Evolutionary conservation across 2,888 invertebrate species (phyloP).

Genomic region (Zootermopsis nevadensis): DNA sequence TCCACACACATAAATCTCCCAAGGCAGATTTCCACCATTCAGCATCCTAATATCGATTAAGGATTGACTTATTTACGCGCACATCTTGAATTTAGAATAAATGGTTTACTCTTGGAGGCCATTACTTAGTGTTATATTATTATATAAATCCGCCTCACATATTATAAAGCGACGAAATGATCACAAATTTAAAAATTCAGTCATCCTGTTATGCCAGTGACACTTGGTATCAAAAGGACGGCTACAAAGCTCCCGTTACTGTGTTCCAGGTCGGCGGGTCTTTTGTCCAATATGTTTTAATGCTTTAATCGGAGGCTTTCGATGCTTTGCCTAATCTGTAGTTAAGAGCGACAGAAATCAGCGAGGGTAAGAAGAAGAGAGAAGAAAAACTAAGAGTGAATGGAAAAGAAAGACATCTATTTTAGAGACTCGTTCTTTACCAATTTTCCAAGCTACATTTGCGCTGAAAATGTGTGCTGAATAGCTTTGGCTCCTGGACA

Average conservation of each 20-base stretch:
- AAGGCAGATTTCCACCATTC: slow-evolving; percentile 26
- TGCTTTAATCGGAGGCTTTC: slow-evolving; percentile 43
- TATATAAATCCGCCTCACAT: not conserved
- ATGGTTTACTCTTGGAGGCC: not conserved
- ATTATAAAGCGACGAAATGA: not conserved
- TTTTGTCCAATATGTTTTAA: slow-evolving; percentile 50
- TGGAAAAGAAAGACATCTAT: slow-evolving; percentile 45
- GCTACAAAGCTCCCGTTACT: slow-evolving; percentile 40
- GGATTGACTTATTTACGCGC: slow-evolving; percentile 22
- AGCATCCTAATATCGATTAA: slow-evolving; percentile 13
- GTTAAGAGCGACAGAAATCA: not conserved
- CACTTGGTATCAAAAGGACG: not conserved
- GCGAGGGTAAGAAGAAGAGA: slow-evolving; percentile 6
- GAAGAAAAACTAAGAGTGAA: slow-evolving; percentile 18
- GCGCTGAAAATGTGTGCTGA: slow-evolving; percentile 58
- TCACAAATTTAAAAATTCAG: slow-evolving; percentile 28
- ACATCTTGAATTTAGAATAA: not conserved
- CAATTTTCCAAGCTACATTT: slow-evolving; percentile 66
- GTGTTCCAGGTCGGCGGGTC: slow-evolving; percentile 39
- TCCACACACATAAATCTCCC: not conserved
- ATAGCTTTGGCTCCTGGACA: slow-evolving; percentile 48
- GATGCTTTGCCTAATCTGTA: not conserved
- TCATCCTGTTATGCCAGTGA: slow-evolving; percentile 12
- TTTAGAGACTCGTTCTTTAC: slow-evolving; percentile 60
- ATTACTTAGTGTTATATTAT: slow-evolving; percentile 9